Base-by-base conservation (phyloP, 2,113 vertebrate species). In the Caranx melampygus region DNA sequence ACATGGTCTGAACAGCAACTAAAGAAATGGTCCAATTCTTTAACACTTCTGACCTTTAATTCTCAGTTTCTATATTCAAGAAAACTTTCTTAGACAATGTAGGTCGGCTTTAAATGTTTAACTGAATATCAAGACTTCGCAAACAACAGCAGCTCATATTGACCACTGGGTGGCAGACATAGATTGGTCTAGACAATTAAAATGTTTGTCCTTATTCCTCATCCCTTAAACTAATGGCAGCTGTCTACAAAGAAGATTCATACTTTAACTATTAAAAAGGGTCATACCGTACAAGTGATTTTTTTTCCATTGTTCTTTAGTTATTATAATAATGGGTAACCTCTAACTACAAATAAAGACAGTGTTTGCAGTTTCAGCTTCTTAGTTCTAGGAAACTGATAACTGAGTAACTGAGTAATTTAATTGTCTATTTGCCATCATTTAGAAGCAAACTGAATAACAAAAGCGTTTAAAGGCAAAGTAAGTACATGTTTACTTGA, bases 151-250 rank as follows among this genome's bases (percentile, higher is more conserved):
- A 49, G 3, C 47, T 66, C 14, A 52, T 64, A 63, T 2, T 72
- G 34, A 87, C 88, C 93, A 92, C 89, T 86, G 78, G 91, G 81
- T 78, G 92, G 91, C 88, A 89, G 79, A 78, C 84, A 66, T 10
- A 67, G 59, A 74, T 61, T 71, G 42, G 13, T 2, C 34, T 73
- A 75, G 35, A 64, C 5, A 21, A 11, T 49, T 35, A 13, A 40
- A 21, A 60, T 10, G 9, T 58, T 45, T 60, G 57, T 52, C 47
- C 49, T 42, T 33, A 42, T 68, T 34, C 20, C 8, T 11, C 15
- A 37, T 3, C 21, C 34, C 72, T 47, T 16, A 67, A 8, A 45
- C 34, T 62, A 9, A 69, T 61, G 40, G 40, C 52, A 54, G 2
- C 54, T 2, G 11, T 68, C n/a, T 52, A 15, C 16, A 31, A 70